Percentiles rank a stretch among this genome's conserved stretches.
These are phyloP conservation scores for Hepsetus odoe DNA, from an alignment of 2,113 vertebrate species.

Conservation along the genomic window DNA sequence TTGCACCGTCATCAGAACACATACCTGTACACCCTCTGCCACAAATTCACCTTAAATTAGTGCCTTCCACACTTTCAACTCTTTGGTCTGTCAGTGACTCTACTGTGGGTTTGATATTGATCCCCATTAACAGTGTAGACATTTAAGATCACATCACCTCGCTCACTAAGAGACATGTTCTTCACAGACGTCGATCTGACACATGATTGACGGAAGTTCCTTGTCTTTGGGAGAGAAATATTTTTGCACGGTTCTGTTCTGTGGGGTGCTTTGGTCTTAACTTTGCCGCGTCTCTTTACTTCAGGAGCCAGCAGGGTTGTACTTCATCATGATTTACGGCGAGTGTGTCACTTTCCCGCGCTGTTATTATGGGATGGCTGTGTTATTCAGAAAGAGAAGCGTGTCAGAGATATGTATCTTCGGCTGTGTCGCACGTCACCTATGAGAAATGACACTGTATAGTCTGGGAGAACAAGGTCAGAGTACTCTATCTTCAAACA, in stretches of 20 bases:
- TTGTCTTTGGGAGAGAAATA: background rate
- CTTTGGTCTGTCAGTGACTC: slow-evolving; percentile 18
- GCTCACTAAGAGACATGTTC: background rate
- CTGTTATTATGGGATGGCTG: slow-evolving; percentile 87
- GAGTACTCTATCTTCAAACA: slow-evolving; percentile 54
- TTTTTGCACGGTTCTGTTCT: background rate
- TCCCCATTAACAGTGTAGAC: slow-evolving; percentile 19
- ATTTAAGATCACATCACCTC: background rate
- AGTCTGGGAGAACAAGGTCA: slow-evolving; percentile 57
- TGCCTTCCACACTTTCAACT: background rate
- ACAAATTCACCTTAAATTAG: background rate
- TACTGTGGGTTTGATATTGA: background rate
- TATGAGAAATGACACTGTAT: slow-evolving; percentile 55
- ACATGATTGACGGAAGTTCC: slow-evolving; percentile 7
- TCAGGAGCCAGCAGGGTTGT: slow-evolving; percentile 22
- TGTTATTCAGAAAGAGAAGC: slow-evolving; percentile 89
- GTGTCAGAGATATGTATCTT: slow-evolving; percentile 72
- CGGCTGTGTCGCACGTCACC: slow-evolving; percentile 42
- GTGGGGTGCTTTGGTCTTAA: slow-evolving; percentile 1
- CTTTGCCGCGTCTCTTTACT: slow-evolving; percentile 13
- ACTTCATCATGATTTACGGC: slow-evolving; percentile 80
- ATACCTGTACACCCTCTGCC: slow-evolving; percentile 64
- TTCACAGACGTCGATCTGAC: background rate
- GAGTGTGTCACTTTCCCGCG: slow-evolving; percentile 56
- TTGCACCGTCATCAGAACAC: slow-evolving; percentile 69